phyloP scores from a whole-genome alignment of 2,113 vertebrate species.

The Gobio gobio region DNA sequence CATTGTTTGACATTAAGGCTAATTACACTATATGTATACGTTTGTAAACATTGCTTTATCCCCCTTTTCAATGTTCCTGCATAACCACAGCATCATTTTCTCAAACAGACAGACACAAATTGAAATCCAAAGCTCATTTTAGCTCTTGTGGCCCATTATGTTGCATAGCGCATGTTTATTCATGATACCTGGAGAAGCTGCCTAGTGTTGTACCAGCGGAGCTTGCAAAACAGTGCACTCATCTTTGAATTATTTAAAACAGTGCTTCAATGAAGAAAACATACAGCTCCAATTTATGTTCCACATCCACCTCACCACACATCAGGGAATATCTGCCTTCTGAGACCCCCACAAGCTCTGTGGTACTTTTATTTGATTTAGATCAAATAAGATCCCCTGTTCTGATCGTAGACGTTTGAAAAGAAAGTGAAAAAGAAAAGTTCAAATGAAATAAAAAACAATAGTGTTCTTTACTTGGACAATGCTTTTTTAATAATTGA shows the following conservation, averaged over 20 bases:
- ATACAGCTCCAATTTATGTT: background rate
- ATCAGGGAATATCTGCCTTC: background rate
- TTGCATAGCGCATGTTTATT: background rate
- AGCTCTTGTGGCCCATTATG: conserved; percentile 2
- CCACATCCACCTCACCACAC: background rate
- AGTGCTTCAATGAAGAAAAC: conserved; percentile 26
- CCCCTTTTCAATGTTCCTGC: background rate
- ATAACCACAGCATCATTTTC: background rate
- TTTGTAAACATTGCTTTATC: conserved; percentile 43
- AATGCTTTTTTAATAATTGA: background rate
- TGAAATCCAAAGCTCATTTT: conserved; percentile 29
- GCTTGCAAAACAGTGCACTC: background rate
- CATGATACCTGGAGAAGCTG: background rate
- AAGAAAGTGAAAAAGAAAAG: background rate
- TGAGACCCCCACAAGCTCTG: background rate
- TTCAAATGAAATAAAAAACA: background rate
- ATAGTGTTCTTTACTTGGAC: background rate
- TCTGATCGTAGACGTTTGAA: background rate
- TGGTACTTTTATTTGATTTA: background rate
- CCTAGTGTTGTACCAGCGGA: background rate
- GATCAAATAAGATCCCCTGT: background rate
- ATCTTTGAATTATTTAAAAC: conserved; percentile 33
- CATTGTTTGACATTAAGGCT: conserved; percentile 46
- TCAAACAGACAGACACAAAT: conserved; percentile 24
- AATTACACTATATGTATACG: conserved; percentile 24